These are phyloP conservation scores for Cryptus viduatorius DNA, from an alignment of 2,888 invertebrate species.

Conservation along the genomic window DNA sequence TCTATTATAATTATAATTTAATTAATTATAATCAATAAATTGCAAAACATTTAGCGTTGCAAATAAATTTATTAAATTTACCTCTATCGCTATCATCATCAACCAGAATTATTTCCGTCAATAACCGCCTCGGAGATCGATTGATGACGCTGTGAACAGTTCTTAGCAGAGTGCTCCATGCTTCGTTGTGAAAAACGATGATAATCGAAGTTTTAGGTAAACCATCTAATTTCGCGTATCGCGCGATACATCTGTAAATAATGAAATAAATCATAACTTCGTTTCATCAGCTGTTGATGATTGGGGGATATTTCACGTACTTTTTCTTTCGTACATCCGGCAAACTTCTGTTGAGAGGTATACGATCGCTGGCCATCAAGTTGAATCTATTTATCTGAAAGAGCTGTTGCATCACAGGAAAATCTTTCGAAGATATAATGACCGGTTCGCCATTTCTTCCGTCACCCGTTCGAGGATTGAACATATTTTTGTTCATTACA, in stretches of 20 bases:
- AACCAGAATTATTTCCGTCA: constrained; percentile 94
- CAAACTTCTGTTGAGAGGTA: constrained; percentile 93
- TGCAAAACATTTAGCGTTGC: no score
- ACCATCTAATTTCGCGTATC: constrained; percentile 86
- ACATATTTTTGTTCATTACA: constrained; percentile 91
- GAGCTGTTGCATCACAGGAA: constrained; percentile 91
- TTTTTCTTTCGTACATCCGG: constrained; percentile 94
- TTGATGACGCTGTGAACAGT: constrained; percentile 97
- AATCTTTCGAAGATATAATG: constrained; percentile 90
- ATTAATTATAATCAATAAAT: no score
- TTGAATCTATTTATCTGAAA: constrained; percentile 95
- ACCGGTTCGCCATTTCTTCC: constrained; percentile 94
- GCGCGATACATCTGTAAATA: constrained; percentile 87
- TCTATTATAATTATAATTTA: no score
- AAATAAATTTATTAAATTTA: constrained; percentile 79
- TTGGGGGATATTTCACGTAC: constrained; percentile 85
- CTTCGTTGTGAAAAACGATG: constrained; percentile 99
- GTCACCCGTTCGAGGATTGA: constrained; percentile 90
- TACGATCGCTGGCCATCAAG: constrained; percentile 94
- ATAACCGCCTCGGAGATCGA: constrained; percentile 91
- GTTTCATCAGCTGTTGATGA: background rate
- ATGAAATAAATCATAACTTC: background rate
- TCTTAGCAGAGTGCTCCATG: constrained; percentile 98
- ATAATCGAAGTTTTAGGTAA: constrained; percentile 96
- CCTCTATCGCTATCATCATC: constrained; percentile 96